A percentile compares a stretch with the other conserved stretches of the same genome.
Conservation (phyloP, 2,113 vertebrate species). For the Grantiella picta region DNA sequence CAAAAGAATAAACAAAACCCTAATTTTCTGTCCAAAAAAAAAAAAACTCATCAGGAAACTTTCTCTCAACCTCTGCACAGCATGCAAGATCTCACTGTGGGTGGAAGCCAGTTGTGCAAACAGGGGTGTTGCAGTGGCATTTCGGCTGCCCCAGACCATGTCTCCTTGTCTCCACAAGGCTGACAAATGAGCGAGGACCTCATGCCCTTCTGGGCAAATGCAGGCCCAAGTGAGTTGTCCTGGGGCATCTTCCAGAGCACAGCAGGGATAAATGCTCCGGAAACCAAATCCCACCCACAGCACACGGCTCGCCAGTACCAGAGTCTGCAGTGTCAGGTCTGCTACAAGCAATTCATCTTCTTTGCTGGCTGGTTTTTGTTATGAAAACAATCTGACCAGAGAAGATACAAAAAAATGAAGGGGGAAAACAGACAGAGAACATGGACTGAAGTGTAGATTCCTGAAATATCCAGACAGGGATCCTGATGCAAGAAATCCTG, state of each 20-base stretch:
- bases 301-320: fast-evolving
- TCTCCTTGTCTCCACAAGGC: not conserved
- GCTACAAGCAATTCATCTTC: not conserved
- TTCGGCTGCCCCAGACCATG: not conserved
- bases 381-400: not conserved
- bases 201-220: not conserved
- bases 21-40: not conserved
- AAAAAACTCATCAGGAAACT: not conserved
- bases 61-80: not conserved
- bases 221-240: not conserved
- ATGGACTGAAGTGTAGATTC: not conserved
- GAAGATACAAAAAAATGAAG: not conserved
- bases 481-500: not conserved
- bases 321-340: fast-evolving
- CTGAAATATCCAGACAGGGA: not conserved
- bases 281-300: not conserved
- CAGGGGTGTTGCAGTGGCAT: not conserved
- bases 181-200: not conserved
- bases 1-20: not conserved
- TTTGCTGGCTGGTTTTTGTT: not conserved
- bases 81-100: not conserved
- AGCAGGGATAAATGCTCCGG: not conserved
- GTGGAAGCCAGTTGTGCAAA: not conserved
- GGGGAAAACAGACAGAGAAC: not conserved
- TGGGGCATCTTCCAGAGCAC: not conserved